Evolutionary conservation across 1,140 invertebrate genomes (phyloP), one percentile per base, ranked within the genome.

Genomic region (Bombus impatiens): DNA sequence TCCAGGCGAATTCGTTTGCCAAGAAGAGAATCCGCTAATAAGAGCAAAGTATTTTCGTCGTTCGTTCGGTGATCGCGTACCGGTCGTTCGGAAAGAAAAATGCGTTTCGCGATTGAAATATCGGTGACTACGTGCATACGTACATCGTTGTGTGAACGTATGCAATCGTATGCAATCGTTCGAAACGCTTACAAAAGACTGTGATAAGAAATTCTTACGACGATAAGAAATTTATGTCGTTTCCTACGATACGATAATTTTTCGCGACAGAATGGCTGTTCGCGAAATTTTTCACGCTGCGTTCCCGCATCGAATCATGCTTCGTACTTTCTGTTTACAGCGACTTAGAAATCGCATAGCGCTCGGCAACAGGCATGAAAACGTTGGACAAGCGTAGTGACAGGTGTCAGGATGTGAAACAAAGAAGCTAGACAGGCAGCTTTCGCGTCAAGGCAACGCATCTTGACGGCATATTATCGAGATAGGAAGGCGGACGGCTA

Each of bases 401-500:
- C 88, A 88, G 83, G 78, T 86, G 88, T 88, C 83, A 81, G 9
- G 8, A 18, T 13, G 65, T 53, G 6, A 76, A 62, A 53, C 62
- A 70, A 59, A 88, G 22, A 12, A 62, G 35, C 32, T 15, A 22
- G 65, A 40, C 75, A 78, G 79, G 77, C 86, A 86, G 80, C 80
- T 86, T 79, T 88, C 25, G 59, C 28, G 59, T 62, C 25, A 62
- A 28, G 65, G 42, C 57, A 72, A 65, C 78, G 59, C 40, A 72
- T 76, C 53, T 22, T 44, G 68, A 65, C 53, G 0, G 53, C n/a
- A 47, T 37, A 76, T 70, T 65, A 72, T 84, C 79, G 86, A 72
- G 88, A 92, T 90, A 78, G 71, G 70, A 89, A 84, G 81, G 65
- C 70, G 84, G 32, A 35, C 75, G 72, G 87, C 91, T 93, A 93